phyloP scores from a whole-genome alignment of 2,888 invertebrate species.

The Cheilosia impressa region DNA sequence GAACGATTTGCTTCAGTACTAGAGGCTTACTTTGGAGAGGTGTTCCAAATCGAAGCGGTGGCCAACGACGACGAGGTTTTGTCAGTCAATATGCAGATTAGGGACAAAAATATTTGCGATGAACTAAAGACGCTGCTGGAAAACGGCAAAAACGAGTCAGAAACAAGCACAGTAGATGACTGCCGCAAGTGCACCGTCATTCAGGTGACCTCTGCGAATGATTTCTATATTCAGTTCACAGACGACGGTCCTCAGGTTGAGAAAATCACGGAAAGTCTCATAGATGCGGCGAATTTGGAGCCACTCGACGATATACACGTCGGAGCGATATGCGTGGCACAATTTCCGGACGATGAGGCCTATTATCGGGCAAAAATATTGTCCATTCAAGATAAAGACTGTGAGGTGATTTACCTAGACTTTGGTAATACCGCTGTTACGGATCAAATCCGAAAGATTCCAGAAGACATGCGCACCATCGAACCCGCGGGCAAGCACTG shows the following conservation, averaged over 20 bases:
- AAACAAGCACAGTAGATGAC: constrained; percentile 82
- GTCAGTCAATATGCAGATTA: constrained; percentile 85
- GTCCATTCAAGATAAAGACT: constrained; percentile 89
- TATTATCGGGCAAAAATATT: constrained; percentile 96
- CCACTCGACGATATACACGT: constrained; percentile 79
- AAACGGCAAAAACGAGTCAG: constrained; percentile 75
- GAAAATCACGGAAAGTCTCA: constrained; percentile 80
- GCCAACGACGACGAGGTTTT: constrained; percentile 84
- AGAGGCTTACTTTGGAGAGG: constrained; percentile 85
- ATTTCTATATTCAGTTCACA: constrained; percentile 89
- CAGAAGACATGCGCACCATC: constrained; percentile 85
- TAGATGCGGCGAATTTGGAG: constrained; percentile 79
- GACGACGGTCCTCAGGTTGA: constrained; percentile 82
- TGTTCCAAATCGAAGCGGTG: constrained; percentile 87
- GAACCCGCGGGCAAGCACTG: constrained; percentile 87
- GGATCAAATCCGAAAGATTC: constrained; percentile 86
- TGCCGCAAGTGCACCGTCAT: constrained; percentile 87
- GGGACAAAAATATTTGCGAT: constrained; percentile 85
- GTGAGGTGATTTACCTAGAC: constrained; percentile 90
- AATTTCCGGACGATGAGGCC: constrained; percentile 91
- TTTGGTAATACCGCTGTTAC: constrained; percentile 87
- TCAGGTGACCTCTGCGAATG: constrained; percentile 87
- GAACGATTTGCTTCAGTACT: constrained; percentile 82
- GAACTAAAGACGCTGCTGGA: constrained; percentile 81
- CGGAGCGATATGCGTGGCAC: constrained; percentile 89